Evolutionary conservation across 2,113 vertebrate genomes (phyloP).

Genomic region (Spermophilus dauricus): DNA sequence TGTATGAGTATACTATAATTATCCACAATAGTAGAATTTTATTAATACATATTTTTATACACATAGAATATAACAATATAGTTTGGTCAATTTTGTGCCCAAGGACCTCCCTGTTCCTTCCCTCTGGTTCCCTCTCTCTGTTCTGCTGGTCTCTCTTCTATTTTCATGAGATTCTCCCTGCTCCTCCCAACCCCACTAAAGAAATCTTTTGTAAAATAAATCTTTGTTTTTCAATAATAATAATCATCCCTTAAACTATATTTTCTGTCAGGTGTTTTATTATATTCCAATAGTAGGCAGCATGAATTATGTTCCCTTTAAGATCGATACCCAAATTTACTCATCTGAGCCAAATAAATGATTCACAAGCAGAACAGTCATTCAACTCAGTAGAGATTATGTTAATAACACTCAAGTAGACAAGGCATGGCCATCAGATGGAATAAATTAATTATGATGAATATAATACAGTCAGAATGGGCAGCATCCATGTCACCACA

Average conservation of each 20-base stretch:
- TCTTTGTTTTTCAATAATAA: not conserved
- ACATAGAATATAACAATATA: no score
- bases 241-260: not conserved
- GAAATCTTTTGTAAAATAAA: slow-evolving; percentile 14
- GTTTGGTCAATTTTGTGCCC: no score
- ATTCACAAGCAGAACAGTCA: not conserved
- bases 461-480: not conserved
- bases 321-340: not conserved
- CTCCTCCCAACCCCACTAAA: no score
- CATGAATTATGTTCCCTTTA: not conserved
- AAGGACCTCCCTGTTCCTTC: no score
- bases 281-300: not conserved
- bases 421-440: not conserved
- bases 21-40: no score
- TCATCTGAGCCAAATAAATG: not conserved
- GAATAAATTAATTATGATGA: not conserved
- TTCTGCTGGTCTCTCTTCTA: no score
- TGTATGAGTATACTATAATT: no score
- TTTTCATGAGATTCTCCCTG: no score
- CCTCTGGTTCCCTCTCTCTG: no score
- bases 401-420: not conserved
- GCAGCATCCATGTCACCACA: not conserved
- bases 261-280: not conserved
- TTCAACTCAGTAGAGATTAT: not conserved
- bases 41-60: no score